These are phyloP conservation scores for Beroe forskalii DNA, from an alignment of 37 sponge, comb jelly and placozoan species.

Conservation along the genomic window DNA sequence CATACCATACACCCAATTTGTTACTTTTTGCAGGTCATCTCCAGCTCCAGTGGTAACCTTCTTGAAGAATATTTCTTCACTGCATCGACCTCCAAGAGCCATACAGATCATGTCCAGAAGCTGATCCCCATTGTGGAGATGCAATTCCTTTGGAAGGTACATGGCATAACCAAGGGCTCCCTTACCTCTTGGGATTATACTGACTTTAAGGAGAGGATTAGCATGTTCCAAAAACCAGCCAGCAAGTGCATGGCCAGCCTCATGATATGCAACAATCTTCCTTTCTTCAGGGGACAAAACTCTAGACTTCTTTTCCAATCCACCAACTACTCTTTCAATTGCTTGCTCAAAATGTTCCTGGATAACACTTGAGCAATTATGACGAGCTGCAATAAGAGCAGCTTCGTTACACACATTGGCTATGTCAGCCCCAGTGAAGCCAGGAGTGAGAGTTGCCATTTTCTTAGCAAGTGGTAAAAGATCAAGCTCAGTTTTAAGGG, in stretches of 20 bases:
- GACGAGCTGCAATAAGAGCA: conserved; percentile 92
- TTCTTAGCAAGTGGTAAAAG: conserved; percentile 75
- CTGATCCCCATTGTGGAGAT: conserved; percentile 85
- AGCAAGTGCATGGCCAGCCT: conserved; percentile 90
- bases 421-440: conserved; percentile 96
- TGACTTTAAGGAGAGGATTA: conserved; percentile 94
- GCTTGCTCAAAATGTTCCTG: conserved; percentile 90
- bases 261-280: conserved; percentile 92
- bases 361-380: conserved; percentile 71
- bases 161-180: conserved; percentile 90
- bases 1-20: conserved; percentile 84
- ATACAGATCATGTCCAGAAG: conserved; percentile 92
- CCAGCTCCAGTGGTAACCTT: conserved; percentile 89
- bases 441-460: conserved; percentile 89
- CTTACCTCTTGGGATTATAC: conserved; percentile 95
- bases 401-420: conserved; percentile 98
- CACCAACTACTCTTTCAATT: conserved; percentile 89
- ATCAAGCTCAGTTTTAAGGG: conserved; percentile 79
- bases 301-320: conserved; percentile 60
- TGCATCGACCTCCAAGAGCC: conserved; percentile 90
- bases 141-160: conserved; percentile 90
- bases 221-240: conserved; percentile 92
- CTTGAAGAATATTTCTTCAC: conserved; percentile 87
- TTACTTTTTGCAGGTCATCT: conserved; percentile 94
- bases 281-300: conserved; percentile 92